These are phyloP conservation scores for Drosophila subquinaria DNA, from an alignment of 2,888 invertebrate genomes.

Conservation along the genomic window DNA sequence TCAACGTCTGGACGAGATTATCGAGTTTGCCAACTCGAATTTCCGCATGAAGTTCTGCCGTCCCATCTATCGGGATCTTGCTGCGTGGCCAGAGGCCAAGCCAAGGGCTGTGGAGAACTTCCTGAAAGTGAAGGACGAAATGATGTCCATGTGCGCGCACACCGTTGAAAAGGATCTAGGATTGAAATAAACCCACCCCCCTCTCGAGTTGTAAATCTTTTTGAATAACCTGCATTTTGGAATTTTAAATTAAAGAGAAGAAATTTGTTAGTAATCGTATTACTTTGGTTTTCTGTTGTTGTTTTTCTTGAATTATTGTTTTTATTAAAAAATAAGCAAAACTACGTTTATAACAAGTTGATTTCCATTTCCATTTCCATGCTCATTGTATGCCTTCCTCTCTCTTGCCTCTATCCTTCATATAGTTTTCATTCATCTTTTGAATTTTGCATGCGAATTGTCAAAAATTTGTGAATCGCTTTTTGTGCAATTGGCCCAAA, in stretches of 20 bases:
- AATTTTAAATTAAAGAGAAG: slow-evolving; percentile 4
- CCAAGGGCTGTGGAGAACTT: slow-evolving; percentile 90
- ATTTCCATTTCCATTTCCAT: slow-evolving; percentile 83
- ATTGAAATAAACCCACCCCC: slow-evolving; percentile 63
- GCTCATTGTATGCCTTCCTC: slow-evolving; percentile 63
- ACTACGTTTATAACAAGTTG: slow-evolving; percentile 86
- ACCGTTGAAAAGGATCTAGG: slow-evolving; percentile 91
- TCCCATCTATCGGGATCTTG: slow-evolving; percentile 94
- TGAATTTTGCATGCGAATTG: slow-evolving; percentile 58
- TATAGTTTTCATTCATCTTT: slow-evolving; percentile 40
- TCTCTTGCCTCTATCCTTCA: slow-evolving; percentile 33
- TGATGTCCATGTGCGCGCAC: slow-evolving; percentile 94
- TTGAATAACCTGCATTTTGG: slow-evolving; percentile 30
- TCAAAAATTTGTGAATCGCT: slow-evolving; percentile 38
- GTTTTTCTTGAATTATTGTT: slow-evolving; percentile 78
- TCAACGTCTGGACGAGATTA: slow-evolving; percentile 88
- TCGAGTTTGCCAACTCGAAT: slow-evolving; percentile 92
- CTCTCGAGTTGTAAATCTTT: not conserved
- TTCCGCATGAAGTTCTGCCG: slow-evolving; percentile 97
- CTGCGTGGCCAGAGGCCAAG: slow-evolving; percentile 91
- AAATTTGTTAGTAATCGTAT: slow-evolving; percentile 27
- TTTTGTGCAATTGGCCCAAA: slow-evolving; percentile 59
- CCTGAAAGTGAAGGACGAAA: slow-evolving; percentile 88
- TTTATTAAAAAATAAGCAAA: slow-evolving; percentile 85
- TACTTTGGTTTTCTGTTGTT: slow-evolving; percentile 3